Evolutionary conservation across 1,140 invertebrate genomes (phyloP), one percentile per base, ranked within the genome.

Genomic region (Zaprionus vittiger): DNA sequence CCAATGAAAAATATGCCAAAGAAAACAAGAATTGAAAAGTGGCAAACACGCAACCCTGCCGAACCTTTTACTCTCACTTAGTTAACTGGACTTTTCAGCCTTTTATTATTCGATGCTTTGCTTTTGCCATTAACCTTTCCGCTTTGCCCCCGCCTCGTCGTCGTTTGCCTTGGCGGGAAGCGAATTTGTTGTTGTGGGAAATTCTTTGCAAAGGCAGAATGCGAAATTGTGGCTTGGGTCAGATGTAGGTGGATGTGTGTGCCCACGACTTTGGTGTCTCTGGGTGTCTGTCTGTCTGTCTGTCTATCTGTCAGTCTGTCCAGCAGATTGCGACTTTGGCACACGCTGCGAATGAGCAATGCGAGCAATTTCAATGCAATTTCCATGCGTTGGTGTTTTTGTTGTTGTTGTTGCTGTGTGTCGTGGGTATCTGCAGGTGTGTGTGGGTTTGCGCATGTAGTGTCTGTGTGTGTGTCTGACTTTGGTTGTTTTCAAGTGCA

Each of bases 271-370:
- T 14, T 56, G 57, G 59, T 71, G 55, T 41, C 54, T 54, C 52
- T 65, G 56, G 56, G 55, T 69, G 64, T 11, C 47, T 24, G 47
- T 38, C 80, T 67, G 54, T 59, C 44, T 57, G 20, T 20, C 20
- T 20, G 20, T 20, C 20, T 20, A 20, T 49, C 60, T 12, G 37
- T 44, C 67, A 34, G 34, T 31, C 26, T 63, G 37, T 70, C 52
- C 15, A 38, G 64, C 67, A 78, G 65, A 69, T 73, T 76, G 73
- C 61, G 38, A 87, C 81, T 87, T 87, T 83, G 84, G 80, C 81
- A 66, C 59, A 83, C 70, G 57, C 83, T 83, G 77, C 83, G 80
- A 89, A 81, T 89, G 84, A 87, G 83, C 84, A 89, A 87, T 84
- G 73, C 12, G 55, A 74, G 61, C 67, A 77, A 71, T 65, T 89